Percentiles rank a stretch among this genome's conserved stretches.
These are phyloP conservation scores for Catharus fuscescens DNA, from an alignment of 2,113 vertebrate species.

Conservation along the genomic window DNA sequence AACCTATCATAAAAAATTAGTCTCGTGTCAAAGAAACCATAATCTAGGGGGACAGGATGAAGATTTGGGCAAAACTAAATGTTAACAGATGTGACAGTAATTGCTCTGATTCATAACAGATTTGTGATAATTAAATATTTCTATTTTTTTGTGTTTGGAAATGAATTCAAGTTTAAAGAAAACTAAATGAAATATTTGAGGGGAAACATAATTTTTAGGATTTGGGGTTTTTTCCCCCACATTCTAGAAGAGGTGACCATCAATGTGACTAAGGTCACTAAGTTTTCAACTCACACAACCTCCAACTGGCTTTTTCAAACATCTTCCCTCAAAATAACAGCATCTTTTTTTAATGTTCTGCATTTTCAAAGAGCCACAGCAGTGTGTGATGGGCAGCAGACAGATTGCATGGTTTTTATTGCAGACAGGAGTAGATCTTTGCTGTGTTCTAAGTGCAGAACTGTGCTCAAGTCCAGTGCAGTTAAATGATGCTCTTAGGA, in stretches of 20 bases:
- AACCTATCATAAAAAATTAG: neutral
- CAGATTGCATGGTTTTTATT: neutral
- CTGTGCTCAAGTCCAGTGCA: accelerated
- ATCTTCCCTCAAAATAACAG: neutral
- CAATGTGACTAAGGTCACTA: no score
- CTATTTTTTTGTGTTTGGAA: neutral
- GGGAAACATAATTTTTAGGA: accelerated
- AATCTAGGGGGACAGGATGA: neutral
- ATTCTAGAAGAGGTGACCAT: neutral
- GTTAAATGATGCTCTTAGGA: accelerated
- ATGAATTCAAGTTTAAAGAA: neutral
- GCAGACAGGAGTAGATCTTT: neutral
- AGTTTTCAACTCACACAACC: accelerated
- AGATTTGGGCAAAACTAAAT: neutral
- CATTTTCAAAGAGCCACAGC: neutral
- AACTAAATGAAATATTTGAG: neutral
- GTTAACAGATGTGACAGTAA: neutral
- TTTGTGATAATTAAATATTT: neutral
- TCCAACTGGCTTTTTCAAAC: neutral
- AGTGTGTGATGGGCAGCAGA: neutral
- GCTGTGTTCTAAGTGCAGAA: neutral
- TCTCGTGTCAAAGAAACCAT: neutral
- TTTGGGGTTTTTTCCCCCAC: neutral
- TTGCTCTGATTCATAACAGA: neutral
- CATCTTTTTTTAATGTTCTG: neutral